Evolutionary conservation across 1,140 invertebrate genomes (phyloP).

Genomic region (Gerris buenoi): DNA sequence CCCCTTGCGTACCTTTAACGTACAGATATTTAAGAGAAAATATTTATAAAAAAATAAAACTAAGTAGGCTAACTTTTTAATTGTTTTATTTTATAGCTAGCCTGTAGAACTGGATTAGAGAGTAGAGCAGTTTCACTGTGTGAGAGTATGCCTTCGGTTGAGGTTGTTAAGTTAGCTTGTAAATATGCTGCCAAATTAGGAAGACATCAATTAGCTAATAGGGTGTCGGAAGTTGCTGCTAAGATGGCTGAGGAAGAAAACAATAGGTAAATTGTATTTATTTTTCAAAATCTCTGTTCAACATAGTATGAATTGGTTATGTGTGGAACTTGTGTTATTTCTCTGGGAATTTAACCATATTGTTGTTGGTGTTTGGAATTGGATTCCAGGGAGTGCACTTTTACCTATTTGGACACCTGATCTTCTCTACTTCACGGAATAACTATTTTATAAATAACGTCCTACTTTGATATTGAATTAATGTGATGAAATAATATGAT

Average conservation of each 20-base stretch:
- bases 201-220: constrained; percentile 59
- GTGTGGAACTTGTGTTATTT: background rate
- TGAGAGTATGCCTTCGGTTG: constrained; percentile 58
- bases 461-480: no score
- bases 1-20: no score
- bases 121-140: constrained; percentile 73
- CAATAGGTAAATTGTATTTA: background rate
- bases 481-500: no score
- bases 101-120: constrained; percentile 68
- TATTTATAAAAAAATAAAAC: no score
- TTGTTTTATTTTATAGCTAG: constrained; percentile 37
- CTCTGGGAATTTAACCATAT: no score
- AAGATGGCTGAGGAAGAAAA: constrained; percentile 19
- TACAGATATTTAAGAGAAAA: no score
- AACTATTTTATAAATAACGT: no score
- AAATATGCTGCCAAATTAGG: constrained; percentile 69
- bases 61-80: no score
- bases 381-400: no score
- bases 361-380: no score
- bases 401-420: no score
- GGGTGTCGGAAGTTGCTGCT: constrained; percentile 35
- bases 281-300: background rate
- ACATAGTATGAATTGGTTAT: background rate
- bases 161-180: constrained; percentile 64
- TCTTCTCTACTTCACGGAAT: no score